phyloP scores from a whole-genome alignment of 2,797 vertebrate genomes.

The Acanthurus leucopareius region DNA sequence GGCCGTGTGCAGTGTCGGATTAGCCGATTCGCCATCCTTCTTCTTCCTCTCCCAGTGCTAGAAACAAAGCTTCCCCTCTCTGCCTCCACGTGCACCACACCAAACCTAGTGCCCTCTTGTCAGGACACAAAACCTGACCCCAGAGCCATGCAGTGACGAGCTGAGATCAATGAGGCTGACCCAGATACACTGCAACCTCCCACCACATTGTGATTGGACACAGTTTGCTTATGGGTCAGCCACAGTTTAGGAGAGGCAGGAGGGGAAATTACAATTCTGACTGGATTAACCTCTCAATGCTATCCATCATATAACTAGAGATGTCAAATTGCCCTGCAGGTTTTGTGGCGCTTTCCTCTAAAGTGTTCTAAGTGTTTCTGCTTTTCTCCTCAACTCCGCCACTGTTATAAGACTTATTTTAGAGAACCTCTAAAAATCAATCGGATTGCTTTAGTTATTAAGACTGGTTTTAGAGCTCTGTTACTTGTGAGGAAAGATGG shows the following conservation, averaged over 20 bases:
- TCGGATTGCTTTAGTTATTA: slow-evolving; percentile 70
- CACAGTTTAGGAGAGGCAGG: slow-evolving; percentile 40
- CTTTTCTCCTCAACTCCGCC: slow-evolving; percentile 37
- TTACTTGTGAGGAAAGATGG: slow-evolving; percentile 67
- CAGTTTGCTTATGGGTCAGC: slow-evolving; percentile 70
- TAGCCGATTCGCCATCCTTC: slow-evolving; percentile 39
- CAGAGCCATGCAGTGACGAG: slow-evolving; percentile 54
- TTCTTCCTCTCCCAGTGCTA: slow-evolving; percentile 9
- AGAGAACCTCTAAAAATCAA: slow-evolving; percentile 59
- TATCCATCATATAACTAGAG: slow-evolving; percentile 13
- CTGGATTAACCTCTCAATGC: slow-evolving; percentile 38
- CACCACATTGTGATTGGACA: slow-evolving; percentile 63
- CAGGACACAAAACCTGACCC: slow-evolving; percentile 65
- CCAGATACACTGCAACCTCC: slow-evolving; percentile 69
- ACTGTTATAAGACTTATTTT: slow-evolving; percentile 45
- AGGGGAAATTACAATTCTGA: slow-evolving; percentile 19
- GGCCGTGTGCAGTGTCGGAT: slow-evolving; percentile 50
- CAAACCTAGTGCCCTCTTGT: slow-evolving; percentile 44
- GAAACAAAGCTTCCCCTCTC: slow-evolving; percentile 4
- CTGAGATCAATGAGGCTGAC: slow-evolving; percentile 77
- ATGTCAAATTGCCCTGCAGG: neutral
- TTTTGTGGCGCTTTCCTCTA: slow-evolving; percentile 19
- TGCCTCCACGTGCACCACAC: slow-evolving; percentile 20
- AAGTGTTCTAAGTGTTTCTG: slow-evolving; percentile 49
- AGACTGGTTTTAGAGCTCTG: slow-evolving; percentile 67